Evolutionary conservation across 2,888 invertebrate species (phyloP), one percentile per base, ranked within the genome.

Genomic region (Eupithecia subfuscata): DNA sequence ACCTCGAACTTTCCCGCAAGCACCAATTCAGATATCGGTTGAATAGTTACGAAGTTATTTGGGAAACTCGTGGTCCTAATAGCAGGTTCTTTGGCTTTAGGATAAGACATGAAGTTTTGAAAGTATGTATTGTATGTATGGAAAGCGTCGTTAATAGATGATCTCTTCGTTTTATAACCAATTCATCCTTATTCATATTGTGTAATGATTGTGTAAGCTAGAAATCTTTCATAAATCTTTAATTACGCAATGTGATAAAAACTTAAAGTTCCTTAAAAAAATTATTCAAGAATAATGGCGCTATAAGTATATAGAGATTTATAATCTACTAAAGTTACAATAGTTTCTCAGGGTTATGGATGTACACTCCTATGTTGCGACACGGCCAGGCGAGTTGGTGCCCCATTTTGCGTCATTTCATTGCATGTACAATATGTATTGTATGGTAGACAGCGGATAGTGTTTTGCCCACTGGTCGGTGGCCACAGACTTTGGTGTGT

Each of bases 31-130:
- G 60, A 60, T 22, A 60, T 5, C 25, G 25, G 60, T 25, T 60
- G 22, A 60, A 60, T 60, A 60, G 60, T 60, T 60, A 60, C 25
- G 25, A 60, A 25, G 60, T 60, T 60, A 60, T 60, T 60, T 60
- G n/a, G 5, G 60, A 60, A 60, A 60, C 60, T 60, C 60, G 60
- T 14, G 56, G 1, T 25, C 25, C n/a, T 60, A 25, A 25, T 25
- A 25, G 22, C 60, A 56, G 56, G 12, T 25, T 56, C 56, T 25
- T 9, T n/a, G 56, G 11, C n/a, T 48, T 22, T 56, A 22, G 22
- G n/a, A 56, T 56, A 56, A 22, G 12, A 25, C 22, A n/a, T 52
- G n/a, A 52, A 52, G 52, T 18, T 52, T 9, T 52, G 0, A 48
- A 48, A n/a, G 48, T 48, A n/a, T 8, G n/a, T 52, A n/a, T 52